Base-by-base conservation (phyloP, 1,140 invertebrate genomes). In the Megathymus violae region DNA sequence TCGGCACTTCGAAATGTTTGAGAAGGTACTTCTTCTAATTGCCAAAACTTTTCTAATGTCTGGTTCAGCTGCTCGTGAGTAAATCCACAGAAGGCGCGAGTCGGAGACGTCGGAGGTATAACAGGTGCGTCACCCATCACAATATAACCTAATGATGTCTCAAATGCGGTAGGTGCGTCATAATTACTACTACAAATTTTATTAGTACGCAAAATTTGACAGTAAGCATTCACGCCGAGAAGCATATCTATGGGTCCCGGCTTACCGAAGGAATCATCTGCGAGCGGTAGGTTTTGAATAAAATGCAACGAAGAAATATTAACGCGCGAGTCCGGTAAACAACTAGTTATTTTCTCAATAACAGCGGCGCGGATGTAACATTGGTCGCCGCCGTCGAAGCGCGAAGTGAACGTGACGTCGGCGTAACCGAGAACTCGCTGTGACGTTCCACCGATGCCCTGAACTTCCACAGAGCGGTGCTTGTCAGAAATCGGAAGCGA, bases 41-140 rank as follows among this genome's bases (percentile, higher is more conserved):
- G 48, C 62, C 62, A 64, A 34, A 64, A 58, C 25, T 51, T 64
- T 59, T 64, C 62, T 34, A 64, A 22, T 34, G 50, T 34, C 1
- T 22, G 25, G 31, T 51, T 19, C 2, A 64, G 27, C 10, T 36
- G 27, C 13, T 64, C 36, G 14, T 50, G 19, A n/a, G 34, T 58
- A 44, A 64, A 44, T 17, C 46, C n/a, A 50, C 17, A 59, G 13
- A 58, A 43, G 9, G 52, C 31, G 25, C 6, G 25, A 31, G 11
- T 10, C 10, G 46, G 14, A 16, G 19, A 9, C 11, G 10, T 58
- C 17, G 14, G 7, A n/a, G 38, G 22, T 25, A 16, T 17, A 31
- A 62, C 34, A 43, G 59, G 59, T n/a, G 52, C 54, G 34, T 58
- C 46, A 46, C 62, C 44, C 54, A 64, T 59, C n/a, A 64, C 22